Percentiles rank a stretch among this genome's conserved stretches.
Evolutionary conservation across 2,797 vertebrate genomes (phyloP).

Genomic region (Protonibea diacanthus): DNA sequence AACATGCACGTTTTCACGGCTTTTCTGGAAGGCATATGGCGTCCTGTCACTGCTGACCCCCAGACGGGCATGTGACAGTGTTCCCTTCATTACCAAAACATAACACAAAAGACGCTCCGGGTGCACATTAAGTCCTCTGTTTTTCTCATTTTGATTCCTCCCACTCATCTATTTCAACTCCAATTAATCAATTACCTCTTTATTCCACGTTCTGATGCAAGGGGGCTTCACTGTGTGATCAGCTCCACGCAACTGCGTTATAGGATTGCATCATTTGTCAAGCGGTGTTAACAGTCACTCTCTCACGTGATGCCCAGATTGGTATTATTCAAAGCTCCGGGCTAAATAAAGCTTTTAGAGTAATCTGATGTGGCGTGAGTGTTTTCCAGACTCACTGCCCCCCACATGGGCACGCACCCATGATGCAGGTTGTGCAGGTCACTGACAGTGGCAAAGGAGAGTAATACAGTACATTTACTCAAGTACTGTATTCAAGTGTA

Average conservation of each 20-base stretch:
- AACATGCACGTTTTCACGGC: constrained; percentile 46
- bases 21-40: constrained; percentile 24
- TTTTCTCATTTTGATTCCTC: not conserved
- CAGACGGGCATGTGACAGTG: not conserved
- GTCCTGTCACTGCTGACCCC: constrained; percentile 25
- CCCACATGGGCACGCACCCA: not conserved
- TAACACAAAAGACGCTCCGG: not conserved
- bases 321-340: constrained; percentile 29
- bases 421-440: not conserved
- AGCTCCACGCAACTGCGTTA: constrained; percentile 61
- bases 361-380: constrained; percentile 48
- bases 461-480: not conserved
- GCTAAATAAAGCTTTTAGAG: constrained; percentile 52
- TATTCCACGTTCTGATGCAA: constrained; percentile 46
- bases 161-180: too few species aligned
- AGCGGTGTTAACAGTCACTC: constrained; percentile 29
- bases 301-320: constrained; percentile 49
- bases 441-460: not conserved
- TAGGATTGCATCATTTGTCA: constrained; percentile 79
- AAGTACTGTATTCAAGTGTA: not conserved
- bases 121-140: not conserved
- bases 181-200: not conserved
- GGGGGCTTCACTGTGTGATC: constrained; percentile 5
- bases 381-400: not conserved
- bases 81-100: constrained; percentile 4